phyloP scores from a whole-genome alignment of 1,140 invertebrate species.

The Polypedilum vanderplanki region DNA sequence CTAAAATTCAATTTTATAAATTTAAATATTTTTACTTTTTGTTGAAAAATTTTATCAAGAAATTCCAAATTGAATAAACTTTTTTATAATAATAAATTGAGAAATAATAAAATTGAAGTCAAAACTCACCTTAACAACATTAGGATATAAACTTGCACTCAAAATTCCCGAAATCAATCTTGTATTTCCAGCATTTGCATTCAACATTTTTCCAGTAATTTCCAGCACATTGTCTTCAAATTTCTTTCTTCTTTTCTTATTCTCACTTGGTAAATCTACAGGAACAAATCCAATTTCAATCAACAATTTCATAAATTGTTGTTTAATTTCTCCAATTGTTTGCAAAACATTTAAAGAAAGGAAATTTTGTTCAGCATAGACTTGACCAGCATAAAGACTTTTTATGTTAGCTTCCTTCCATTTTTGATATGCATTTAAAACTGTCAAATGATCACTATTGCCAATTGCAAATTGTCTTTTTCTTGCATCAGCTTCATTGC shows the following conservation, averaged over 20 bases:
- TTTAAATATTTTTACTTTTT: too few species aligned
- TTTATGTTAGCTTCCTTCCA: constrained; percentile 59
- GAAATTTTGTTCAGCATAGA: constrained; percentile 66
- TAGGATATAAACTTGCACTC: constrained; percentile 80
- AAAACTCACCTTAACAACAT: constrained; percentile 62
- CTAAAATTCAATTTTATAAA: too few species aligned
- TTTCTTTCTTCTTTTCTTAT: constrained; percentile 48
- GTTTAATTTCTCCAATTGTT: constrained; percentile 71
- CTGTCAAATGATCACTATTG: constrained; percentile 75
- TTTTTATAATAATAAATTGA: too few species aligned
- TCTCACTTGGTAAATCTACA: constrained; percentile 48
- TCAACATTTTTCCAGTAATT: constrained; percentile 59
- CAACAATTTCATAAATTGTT: constrained; percentile 74
- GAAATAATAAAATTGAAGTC: not conserved
- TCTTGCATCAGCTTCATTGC: constrained; percentile 61
- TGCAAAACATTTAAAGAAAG: constrained; percentile 64
- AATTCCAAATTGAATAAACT: too few species aligned
- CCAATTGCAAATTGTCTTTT: constrained; percentile 63
- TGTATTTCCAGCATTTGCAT: constrained; percentile 67
- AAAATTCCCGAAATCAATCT: constrained; percentile 67
- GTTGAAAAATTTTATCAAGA: too few species aligned
- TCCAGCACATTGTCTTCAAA: constrained; percentile 57
- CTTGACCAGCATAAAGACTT: constrained; percentile 53
- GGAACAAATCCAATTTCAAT: constrained; percentile 73
- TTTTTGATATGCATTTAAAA: constrained; percentile 70